Conservation (phyloP, 2,797 vertebrate genomes). For the Scolopax bukidnonensis region DNA sequence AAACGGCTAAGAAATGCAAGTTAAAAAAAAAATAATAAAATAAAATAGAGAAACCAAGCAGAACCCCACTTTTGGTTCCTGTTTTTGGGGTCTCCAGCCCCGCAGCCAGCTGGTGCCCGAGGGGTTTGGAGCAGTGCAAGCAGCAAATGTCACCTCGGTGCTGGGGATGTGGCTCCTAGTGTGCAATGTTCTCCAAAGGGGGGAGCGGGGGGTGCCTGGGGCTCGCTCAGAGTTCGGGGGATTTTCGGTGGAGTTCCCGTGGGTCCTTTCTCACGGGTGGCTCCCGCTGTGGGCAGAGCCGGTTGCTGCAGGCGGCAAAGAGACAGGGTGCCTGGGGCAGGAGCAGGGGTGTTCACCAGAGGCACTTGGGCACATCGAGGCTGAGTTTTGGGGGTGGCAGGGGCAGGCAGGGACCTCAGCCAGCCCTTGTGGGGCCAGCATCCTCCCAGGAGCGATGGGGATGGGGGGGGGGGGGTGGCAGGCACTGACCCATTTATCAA, state of each 20-base stretch:
- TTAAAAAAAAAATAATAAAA: neutral
- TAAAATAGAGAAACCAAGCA: neutral
- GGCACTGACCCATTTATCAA: slow-evolving; percentile 47
- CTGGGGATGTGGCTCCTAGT: neutral
- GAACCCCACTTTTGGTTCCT: slow-evolving; percentile 35
- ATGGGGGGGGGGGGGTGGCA: neutral
- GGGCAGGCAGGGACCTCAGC: neutral
- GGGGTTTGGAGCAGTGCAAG: neutral
- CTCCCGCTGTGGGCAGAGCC: neutral
- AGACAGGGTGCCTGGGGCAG: neutral
- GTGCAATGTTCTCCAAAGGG: fast-evolving
- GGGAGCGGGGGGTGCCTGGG: neutral
- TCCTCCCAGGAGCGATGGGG: fast-evolving
- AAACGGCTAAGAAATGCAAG: neutral
- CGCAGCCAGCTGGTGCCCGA: neutral
- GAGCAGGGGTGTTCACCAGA: neutral
- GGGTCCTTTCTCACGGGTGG: slow-evolving; percentile 15
- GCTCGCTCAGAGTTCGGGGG: neutral
- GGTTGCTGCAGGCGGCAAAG: neutral
- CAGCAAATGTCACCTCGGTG: neutral
- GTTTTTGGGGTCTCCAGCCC: slow-evolving; percentile 10
- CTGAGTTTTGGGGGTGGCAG: neutral
- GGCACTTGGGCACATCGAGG: neutral
- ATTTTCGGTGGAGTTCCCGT: slow-evolving; percentile 46
- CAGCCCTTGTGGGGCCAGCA: fast-evolving